A percentile compares a stretch with the other conserved stretches of the same genome.
These are phyloP conservation scores for Psettodes erumei DNA, from an alignment of 2,113 vertebrate species.

Conservation along the genomic window DNA sequence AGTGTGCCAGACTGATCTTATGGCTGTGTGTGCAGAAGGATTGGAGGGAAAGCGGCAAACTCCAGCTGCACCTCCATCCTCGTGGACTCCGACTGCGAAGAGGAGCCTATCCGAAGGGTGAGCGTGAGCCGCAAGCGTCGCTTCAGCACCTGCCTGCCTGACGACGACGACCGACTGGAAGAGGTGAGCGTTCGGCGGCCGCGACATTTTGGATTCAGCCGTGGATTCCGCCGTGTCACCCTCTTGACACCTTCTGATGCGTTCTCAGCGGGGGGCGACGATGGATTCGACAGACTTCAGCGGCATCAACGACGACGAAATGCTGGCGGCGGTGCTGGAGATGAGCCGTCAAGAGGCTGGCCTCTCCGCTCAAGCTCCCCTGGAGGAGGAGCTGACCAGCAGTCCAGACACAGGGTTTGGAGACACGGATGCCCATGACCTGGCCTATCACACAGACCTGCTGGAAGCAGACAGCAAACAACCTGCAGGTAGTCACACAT, in stretches of 20 bases:
- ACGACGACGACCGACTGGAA: conserved; percentile 78
- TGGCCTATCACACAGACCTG: conserved; percentile 86
- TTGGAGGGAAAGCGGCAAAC: conserved; percentile 82
- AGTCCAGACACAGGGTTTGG: conserved; percentile 95
- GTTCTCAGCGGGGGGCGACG: conserved; percentile 49
- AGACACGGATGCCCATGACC: conserved; percentile 90
- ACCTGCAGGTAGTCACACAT: conserved; percentile 75
- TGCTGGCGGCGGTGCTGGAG: conserved; percentile 93
- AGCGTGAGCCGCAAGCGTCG: conserved; percentile 83
- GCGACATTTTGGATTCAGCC: neutral
- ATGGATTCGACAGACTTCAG: conserved; percentile 82
- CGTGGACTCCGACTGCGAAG: conserved; percentile 94
- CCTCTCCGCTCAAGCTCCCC: conserved; percentile 70
- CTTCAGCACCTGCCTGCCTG: conserved; percentile 80
- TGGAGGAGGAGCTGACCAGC: conserved; percentile 91
- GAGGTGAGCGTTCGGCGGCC: conserved; percentile 64
- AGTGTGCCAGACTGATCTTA: neutral
- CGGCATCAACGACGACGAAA: conserved; percentile 92
- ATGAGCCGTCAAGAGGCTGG: conserved; percentile 88
- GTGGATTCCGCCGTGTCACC: neutral
- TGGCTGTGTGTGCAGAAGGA: conserved; percentile 49
- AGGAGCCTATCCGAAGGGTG: conserved; percentile 87
- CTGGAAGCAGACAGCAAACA: conserved; percentile 86
- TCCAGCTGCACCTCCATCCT: conserved; percentile 75
- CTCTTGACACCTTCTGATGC: neutral